Percentiles rank a stretch among this genome's conserved stretches.
These are phyloP conservation scores for Austrolebias charrua DNA, from an alignment of 2,797 vertebrate genomes.

Conservation along the genomic window DNA sequence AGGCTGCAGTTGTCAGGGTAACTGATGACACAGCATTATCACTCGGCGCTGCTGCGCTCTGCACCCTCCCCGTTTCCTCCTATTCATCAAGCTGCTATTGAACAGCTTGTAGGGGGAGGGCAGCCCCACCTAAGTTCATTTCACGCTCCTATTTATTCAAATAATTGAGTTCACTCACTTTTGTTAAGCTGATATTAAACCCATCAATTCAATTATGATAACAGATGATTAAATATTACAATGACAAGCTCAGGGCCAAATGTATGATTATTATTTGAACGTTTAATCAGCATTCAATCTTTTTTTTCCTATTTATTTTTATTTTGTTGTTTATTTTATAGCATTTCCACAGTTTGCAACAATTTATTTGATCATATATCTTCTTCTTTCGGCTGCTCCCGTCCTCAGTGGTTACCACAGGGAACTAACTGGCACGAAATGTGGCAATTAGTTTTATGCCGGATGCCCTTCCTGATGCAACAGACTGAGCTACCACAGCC, in stretches of 20 bases:
- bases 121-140: constrained; percentile 35
- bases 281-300: too few species aligned
- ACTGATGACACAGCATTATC: constrained; percentile 74
- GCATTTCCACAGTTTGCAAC: too few species aligned
- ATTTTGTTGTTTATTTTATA: too few species aligned
- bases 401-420: too few species aligned
- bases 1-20: constrained; percentile 72
- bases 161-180: constrained; percentile 27
- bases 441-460: too few species aligned
- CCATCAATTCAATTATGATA: constrained; percentile 26
- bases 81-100: constrained; percentile 64
- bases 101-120: constrained; percentile 28
- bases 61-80: constrained; percentile 40
- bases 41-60: constrained; percentile 50
- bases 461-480: too few species aligned
- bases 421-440: too few species aligned
- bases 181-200: constrained; percentile 36
- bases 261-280: neutral
- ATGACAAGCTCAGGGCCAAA: neutral
- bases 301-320: too few species aligned
- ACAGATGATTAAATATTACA: constrained; percentile 33
- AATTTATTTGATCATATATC: too few species aligned
- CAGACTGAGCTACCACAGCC: too few species aligned
- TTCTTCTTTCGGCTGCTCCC: too few species aligned
- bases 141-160: constrained; percentile 51